Conservation (phyloP, 2,113 vertebrate genomes). For the Galbula dea region DNA sequence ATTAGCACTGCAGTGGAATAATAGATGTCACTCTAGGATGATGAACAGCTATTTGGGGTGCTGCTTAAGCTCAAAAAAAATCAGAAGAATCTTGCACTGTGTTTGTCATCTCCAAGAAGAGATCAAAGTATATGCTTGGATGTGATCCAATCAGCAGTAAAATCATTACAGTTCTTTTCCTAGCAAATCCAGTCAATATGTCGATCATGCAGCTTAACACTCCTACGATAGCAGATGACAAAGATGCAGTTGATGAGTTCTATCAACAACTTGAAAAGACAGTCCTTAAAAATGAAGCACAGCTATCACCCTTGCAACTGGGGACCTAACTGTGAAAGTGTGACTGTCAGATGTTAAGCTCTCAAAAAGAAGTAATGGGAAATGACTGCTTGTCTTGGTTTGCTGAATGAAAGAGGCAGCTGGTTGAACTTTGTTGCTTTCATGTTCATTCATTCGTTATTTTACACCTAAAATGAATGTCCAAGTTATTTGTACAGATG, state of each 20-base stretch:
- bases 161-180: slow-evolving; percentile 40
- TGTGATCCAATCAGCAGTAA: slow-evolving; percentile 40
- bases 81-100: not conserved
- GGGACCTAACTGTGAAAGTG: not conserved
- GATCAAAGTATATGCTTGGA: slow-evolving; percentile 23
- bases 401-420: not conserved
- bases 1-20: not conserved
- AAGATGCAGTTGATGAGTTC: slow-evolving; percentile 24
- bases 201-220: slow-evolving; percentile 43
- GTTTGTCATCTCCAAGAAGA: not conserved
- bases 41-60: not conserved
- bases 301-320: slow-evolving; percentile 9
- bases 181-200: slow-evolving; percentile 45
- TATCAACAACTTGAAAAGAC: slow-evolving; percentile 10
- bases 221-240: slow-evolving; percentile 51
- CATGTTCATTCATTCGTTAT: not conserved
- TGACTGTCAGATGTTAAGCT: not conserved
- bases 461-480: not conserved
- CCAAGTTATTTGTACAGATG: not conserved
- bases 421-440: not conserved
- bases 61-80: slow-evolving; percentile 18
- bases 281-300: slow-evolving; percentile 23
- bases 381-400: not conserved
- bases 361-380: not conserved
- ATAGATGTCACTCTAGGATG: not conserved